Conservation (phyloP, 2,113 vertebrate genomes). For the Balaenoptera acutorostrata region DNA sequence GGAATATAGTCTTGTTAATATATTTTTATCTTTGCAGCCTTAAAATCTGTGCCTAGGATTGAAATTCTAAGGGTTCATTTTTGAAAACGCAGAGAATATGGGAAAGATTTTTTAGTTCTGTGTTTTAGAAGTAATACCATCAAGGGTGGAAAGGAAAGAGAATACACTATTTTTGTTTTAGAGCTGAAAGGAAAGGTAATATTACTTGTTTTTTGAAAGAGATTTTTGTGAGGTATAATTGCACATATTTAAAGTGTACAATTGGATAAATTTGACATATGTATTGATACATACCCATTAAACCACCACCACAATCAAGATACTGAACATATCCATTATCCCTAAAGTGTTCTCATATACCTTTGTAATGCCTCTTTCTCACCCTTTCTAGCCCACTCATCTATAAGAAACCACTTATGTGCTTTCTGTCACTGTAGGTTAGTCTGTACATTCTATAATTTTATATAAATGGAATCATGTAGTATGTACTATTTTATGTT, state of each 20-base stretch:
- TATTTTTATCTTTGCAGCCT: background rate
- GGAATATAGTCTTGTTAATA: background rate
- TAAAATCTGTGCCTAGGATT: background rate
- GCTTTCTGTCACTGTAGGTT: background rate
- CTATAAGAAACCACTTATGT: background rate
- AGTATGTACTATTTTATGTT: background rate
- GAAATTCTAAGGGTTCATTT: background rate
- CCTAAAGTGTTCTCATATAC: background rate
- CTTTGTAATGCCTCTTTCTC: background rate
- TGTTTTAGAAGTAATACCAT: background rate
- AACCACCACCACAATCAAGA: background rate
- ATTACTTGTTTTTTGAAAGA: background rate
- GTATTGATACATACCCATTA: background rate
- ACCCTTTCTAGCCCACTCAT: background rate
- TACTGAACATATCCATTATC: background rate
- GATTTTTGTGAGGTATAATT: background rate
- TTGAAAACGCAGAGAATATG: conserved; percentile 13
- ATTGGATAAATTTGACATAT: background rate
- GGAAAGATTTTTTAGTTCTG: background rate
- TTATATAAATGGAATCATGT: background rate
- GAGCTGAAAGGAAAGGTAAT: background rate
- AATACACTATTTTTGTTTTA: conserved; percentile 1
- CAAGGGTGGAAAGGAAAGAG: background rate
- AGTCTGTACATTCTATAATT: background rate
- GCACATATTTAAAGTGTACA: background rate